Evolutionary conservation across 2,888 invertebrate species (phyloP).

Genomic region (Altica lythri): DNA sequence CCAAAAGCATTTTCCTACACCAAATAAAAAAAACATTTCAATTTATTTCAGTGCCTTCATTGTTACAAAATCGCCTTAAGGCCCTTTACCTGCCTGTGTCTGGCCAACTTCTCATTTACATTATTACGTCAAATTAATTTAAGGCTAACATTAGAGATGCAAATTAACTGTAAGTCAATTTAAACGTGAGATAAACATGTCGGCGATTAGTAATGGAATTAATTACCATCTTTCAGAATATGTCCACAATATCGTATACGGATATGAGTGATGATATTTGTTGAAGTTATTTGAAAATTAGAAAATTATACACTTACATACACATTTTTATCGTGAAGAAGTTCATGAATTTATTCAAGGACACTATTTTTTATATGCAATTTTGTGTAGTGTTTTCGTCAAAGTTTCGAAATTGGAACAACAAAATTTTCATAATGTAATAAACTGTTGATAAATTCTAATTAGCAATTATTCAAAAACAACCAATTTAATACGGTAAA

Average conservation of each 20-base stretch:
- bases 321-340: too few relatives aligned
- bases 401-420: too few relatives aligned
- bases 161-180: conserved; percentile 49
- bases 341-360: too few relatives aligned
- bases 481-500: too few relatives aligned
- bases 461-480: too few relatives aligned
- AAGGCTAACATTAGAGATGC: conserved; percentile 47
- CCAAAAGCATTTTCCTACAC: conserved; percentile 30
- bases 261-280: conserved; percentile 43
- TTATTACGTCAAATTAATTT: conserved; percentile 50
- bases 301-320: too few relatives aligned
- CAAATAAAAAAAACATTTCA: conserved; percentile 40
- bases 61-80: conserved; percentile 33
- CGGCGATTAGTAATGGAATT: conserved; percentile 47
- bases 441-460: too few relatives aligned
- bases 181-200: conserved; percentile 48
- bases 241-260: conserved; percentile 39
- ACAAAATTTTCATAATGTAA: too few relatives aligned
- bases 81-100: conserved; percentile 5
- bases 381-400: too few relatives aligned
- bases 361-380: too few relatives aligned
- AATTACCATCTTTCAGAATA: conserved; percentile 36
- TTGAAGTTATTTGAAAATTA: conserved; percentile 18
- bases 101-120: conserved; percentile 43
- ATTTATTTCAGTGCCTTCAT: conserved; percentile 37